Percentiles rank a stretch among this genome's conserved stretches.
These are phyloP conservation scores for Pandemis cinnamomeana DNA, from an alignment of 2,888 invertebrate species.

Conservation along the genomic window DNA sequence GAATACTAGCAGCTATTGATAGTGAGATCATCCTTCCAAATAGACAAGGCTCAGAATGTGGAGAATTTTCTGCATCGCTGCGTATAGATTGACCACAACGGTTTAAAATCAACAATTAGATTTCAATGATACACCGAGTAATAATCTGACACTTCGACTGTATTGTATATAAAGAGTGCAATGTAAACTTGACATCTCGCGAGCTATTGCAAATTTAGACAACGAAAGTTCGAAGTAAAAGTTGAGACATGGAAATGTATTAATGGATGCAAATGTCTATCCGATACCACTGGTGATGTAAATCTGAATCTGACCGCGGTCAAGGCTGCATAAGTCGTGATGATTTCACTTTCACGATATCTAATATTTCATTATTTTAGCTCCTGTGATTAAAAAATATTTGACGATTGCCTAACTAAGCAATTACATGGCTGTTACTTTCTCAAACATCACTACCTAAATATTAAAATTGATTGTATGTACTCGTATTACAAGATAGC, in stretches of 20 bases:
- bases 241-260: constrained; percentile 65
- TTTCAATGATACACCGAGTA: neutral
- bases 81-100: neutral
- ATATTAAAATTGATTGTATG: constrained; percentile 22
- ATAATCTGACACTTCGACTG: neutral
- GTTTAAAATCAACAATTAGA: neutral
- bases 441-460: constrained; percentile 12
- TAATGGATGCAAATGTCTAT: constrained; percentile 52
- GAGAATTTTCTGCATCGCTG: neutral
- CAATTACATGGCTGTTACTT: constrained; percentile 20
- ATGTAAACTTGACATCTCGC: constrained; percentile 23
- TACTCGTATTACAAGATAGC: neutral
- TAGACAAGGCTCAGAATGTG: neutral
- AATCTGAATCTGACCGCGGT: constrained; percentile 56
- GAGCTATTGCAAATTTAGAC: constrained; percentile 47
- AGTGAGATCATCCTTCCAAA: neutral
- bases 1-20: constrained; percentile 1
- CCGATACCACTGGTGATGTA: constrained; percentile 63
- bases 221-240: constrained; percentile 74
- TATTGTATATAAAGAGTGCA: neutral
- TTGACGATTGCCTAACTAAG: constrained; percentile 19
- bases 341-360: constrained; percentile 61
- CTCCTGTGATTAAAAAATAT: constrained; percentile 30
- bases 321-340: constrained; percentile 58
- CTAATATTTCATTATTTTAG: constrained; percentile 28